Percentiles rank a stretch among this genome's conserved stretches.
phyloP scores from a whole-genome alignment of 2,113 vertebrate species.

The Pachycephala philippinensis region DNA sequence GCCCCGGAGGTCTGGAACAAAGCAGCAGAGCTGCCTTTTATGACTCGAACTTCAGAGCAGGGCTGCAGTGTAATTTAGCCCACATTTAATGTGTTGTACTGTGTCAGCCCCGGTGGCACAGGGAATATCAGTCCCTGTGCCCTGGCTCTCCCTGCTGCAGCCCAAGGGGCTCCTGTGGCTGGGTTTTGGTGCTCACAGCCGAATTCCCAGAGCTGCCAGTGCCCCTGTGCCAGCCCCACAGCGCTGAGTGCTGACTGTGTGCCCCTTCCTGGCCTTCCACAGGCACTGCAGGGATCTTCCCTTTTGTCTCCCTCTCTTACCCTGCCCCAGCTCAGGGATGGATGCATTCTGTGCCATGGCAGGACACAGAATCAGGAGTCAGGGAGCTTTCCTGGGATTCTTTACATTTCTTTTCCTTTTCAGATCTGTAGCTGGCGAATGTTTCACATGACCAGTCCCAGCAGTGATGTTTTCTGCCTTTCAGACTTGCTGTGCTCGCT shows the following conservation, averaged over 20 bases:
- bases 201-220: not conserved
- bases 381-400: not conserved
- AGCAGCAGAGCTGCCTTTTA: not conserved
- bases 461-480: not conserved
- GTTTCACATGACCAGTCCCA: not conserved
- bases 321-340: not conserved
- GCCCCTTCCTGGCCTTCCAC: not conserved
- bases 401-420: not conserved
- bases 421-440: not conserved
- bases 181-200: not conserved
- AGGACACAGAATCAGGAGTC: not conserved
- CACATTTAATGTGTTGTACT: not conserved
- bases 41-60: not conserved
- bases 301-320: not conserved
- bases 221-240: not conserved
- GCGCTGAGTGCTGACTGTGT: not conserved
- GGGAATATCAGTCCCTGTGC: not conserved
- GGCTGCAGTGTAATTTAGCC: not conserved
- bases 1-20: not conserved
- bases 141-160: not conserved
- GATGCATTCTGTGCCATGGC: fast-evolving
- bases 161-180: not conserved
- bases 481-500: not conserved
- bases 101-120: not conserved
- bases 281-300: not conserved